A percentile compares a stretch with the other conserved stretches of the same genome.
Evolutionary conservation across 1,140 invertebrate genomes (phyloP).

Genomic region (Phortica variegata): DNA sequence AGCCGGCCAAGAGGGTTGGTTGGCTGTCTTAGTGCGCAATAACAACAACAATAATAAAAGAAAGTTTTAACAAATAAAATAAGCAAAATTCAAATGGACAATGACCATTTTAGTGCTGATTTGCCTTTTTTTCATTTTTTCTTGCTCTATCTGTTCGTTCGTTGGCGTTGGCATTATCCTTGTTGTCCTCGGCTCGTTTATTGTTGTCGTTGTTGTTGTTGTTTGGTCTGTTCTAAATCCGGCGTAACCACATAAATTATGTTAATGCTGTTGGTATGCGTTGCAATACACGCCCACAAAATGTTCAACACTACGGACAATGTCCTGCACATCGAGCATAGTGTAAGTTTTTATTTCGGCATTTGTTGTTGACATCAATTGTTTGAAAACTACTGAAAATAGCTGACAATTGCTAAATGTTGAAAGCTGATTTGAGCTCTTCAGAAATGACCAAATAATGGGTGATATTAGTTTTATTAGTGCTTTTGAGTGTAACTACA

Average conservation of each 20-base stretch:
- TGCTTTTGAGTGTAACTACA: background rate
- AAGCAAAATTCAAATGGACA: conserved; percentile 36
- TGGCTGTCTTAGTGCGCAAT: no score
- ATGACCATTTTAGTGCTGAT: conserved; percentile 28
- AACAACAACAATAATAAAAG: no score
- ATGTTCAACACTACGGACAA: conserved; percentile 7
- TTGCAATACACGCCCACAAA: conserved; percentile 51
- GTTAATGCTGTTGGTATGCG: conserved; percentile 50
- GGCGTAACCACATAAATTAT: conserved; percentile 57
- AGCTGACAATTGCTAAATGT: conserved; percentile 52
- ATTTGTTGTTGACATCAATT: conserved; percentile 42
- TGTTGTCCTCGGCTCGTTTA: no score
- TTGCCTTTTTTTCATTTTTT: conserved; percentile 40
- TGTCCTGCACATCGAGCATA: conserved; percentile 12
- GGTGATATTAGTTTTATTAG: no score
- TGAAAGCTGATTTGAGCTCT: no score
- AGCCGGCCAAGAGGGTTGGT: no score
- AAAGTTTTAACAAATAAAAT: conserved; percentile 36
- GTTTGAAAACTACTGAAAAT: no score
- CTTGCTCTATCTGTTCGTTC: no score
- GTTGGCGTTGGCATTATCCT: no score
- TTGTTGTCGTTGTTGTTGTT: no score
- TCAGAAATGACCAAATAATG: no score
- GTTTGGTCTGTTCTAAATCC: conserved; percentile 42
- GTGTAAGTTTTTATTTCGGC: conserved; percentile 14